A percentile compares a stretch with the other conserved stretches of the same genome.
These are phyloP conservation scores for Apeltes quadracus DNA, from an alignment of 2,113 vertebrate genomes.

Conservation along the genomic window DNA sequence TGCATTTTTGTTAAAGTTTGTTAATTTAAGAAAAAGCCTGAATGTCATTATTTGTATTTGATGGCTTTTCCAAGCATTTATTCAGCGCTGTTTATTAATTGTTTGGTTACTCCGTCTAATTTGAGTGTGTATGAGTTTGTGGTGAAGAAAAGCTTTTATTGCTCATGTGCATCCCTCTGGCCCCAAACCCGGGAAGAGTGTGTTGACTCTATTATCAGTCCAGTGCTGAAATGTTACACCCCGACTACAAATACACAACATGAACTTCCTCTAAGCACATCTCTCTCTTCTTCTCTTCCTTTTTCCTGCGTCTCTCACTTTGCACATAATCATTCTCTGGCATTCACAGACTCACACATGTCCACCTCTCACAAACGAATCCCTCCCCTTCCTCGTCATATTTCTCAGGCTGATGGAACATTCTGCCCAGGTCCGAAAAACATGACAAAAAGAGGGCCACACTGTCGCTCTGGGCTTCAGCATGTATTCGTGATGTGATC, in stretches of 20 bases:
- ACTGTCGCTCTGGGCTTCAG: slow-evolving; percentile 69
- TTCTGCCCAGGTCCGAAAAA: slow-evolving; percentile 66
- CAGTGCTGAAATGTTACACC: slow-evolving; percentile 75
- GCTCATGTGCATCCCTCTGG: slow-evolving; percentile 73
- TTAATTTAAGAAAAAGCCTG: slow-evolving; percentile 6
- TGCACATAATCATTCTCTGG: slow-evolving; percentile 5
- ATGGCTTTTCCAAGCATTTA: neutral
- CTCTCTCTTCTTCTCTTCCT: slow-evolving; percentile 21
- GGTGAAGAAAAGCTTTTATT: slow-evolving; percentile 50
- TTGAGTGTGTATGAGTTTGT: slow-evolving; percentile 1
- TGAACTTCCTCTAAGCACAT: slow-evolving; percentile 67
- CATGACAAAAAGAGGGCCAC: slow-evolving; percentile 65
- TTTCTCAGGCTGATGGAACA: slow-evolving; percentile 71
- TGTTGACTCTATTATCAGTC: slow-evolving; percentile 68
- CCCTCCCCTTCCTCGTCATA: slow-evolving; percentile 44
- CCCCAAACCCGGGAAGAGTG: slow-evolving; percentile 70
- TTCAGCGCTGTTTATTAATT: neutral
- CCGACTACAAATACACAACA: slow-evolving; percentile 70
- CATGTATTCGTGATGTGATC: slow-evolving; percentile 70
- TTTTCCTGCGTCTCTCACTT: slow-evolving; percentile 13
- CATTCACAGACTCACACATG: slow-evolving; percentile 9
- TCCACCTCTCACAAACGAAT: neutral
- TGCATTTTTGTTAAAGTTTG: neutral
- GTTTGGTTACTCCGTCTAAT: neutral
- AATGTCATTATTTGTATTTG: neutral